Conservation (phyloP, 2,888 invertebrate genomes). For the Dynastes maya region DNA sequence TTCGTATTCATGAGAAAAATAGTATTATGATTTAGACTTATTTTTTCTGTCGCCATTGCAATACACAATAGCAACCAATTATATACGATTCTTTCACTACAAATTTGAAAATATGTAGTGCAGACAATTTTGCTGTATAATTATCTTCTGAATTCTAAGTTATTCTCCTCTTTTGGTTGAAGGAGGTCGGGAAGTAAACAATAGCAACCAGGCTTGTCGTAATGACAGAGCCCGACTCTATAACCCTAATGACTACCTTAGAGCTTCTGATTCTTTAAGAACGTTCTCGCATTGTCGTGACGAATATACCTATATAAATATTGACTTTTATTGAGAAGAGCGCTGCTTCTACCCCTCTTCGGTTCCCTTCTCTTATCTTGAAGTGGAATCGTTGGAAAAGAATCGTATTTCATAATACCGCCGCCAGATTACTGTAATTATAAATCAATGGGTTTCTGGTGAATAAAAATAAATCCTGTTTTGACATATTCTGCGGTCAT, state of each 20-base stretch:
- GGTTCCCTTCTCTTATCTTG: constrained; percentile 38
- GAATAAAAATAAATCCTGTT: constrained; percentile 47
- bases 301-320: constrained; percentile 49
- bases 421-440: constrained; percentile 46
- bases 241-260: constrained; percentile 63
- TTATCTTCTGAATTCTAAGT: constrained; percentile 40
- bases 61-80: constrained; percentile 2
- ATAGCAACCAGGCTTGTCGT: constrained; percentile 54
- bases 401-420: constrained; percentile 46
- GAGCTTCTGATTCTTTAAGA: constrained; percentile 48
- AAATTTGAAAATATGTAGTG: constrained; percentile 4
- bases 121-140: constrained; percentile 44
- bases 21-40: too few species aligned
- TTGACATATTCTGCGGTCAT: constrained; percentile 29
- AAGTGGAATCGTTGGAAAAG: constrained; percentile 48
- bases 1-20: too few species aligned
- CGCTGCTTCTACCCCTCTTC: constrained; percentile 17
- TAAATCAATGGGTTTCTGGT: constrained; percentile 36
- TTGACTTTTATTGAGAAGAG: constrained; percentile 47
- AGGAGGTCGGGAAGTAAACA: constrained; percentile 47
- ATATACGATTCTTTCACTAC: neutral
- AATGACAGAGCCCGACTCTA: constrained; percentile 61
- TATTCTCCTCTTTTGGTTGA: constrained; percentile 15
- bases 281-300: constrained; percentile 46
- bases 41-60: too few species aligned